phyloP scores from a whole-genome alignment of 2,113 vertebrate genomes.

The Cyphomyrus plagiostoma region DNA sequence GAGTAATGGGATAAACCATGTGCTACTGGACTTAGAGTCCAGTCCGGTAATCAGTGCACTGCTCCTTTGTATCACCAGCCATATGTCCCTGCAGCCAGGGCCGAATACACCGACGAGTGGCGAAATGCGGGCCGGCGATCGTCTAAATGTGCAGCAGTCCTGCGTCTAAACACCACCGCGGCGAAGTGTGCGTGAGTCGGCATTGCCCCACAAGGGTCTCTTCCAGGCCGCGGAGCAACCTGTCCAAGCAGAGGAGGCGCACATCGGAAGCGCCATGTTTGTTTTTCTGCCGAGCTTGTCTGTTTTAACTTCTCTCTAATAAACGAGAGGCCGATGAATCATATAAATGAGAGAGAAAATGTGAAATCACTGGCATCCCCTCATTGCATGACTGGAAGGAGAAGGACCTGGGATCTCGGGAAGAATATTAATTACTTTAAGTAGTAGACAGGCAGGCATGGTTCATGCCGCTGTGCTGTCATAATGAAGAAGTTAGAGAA shows the following conservation, averaged over 20 bases:
- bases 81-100: background rate
- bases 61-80: background rate
- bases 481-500: conserved; percentile 19
- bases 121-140: background rate
- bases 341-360: background rate
- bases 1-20: background rate
- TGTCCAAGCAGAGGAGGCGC: background rate
- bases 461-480: background rate
- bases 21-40: background rate
- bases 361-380: background rate
- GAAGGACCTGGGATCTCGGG: background rate
- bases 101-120: background rate
- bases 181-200: background rate
- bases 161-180: background rate
- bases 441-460: background rate
- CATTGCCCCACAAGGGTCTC: background rate
- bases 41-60: background rate
- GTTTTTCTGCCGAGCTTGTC: background rate
- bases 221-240: background rate
- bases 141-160: background rate
- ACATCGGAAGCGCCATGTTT: background rate
- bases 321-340: background rate
- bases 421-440: conserved; percentile 1
- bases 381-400: background rate
- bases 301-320: conserved; percentile 13